Base-by-base conservation (phyloP, 2,113 vertebrate species). In the Megaleporinus macrocephalus region DNA sequence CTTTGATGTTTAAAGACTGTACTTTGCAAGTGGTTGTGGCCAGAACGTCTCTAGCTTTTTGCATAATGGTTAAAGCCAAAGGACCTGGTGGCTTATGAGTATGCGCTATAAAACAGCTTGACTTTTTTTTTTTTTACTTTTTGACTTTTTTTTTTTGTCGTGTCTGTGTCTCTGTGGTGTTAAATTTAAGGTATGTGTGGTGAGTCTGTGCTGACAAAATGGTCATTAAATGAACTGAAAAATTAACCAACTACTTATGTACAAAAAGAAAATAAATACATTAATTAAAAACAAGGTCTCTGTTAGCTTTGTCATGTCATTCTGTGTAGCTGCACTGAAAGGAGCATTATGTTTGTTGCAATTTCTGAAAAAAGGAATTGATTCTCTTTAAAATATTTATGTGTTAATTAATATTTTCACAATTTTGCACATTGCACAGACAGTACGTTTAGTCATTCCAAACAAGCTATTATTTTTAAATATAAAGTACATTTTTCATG, bases 91-190 rank as follows among this genome's bases (percentile, higher is more conserved):
- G 47, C 30, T 10, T 27, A 20, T 44, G 20, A 33, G 74, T 87
- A 59, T 73, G 49, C 63, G 26, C 59, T n/a, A 74, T 85, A 79
- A 70, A 75, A 62, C 49, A 85, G 63, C 44, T 68, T 89, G 87
- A 89, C 27, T 83, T 77, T 47, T 76, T 59, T 49, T 59, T 66
- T 62, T 51, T 5, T n/a, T n/a, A n/a, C n/a, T n/a, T n/a, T n/a
- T n/a, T n/a, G n/a, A 65, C 55, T 24, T 10, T 53, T 53, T 53
- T 53, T 53, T 15, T 6, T 18, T 53, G 14, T 53, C 16, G 11
- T 75, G 30, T 76, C 27, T 89, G 66, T 80, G 79, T 61, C 87
- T 84, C 47, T 78, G 82, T 84, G 44, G 49, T 83, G 80, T 81
- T 80, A 74, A 78, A 41, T 79, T 47, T 57, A 63, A 36, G 30